Evolutionary conservation across 2,113 vertebrate species (phyloP).

Genomic region (Martes martes): DNA sequence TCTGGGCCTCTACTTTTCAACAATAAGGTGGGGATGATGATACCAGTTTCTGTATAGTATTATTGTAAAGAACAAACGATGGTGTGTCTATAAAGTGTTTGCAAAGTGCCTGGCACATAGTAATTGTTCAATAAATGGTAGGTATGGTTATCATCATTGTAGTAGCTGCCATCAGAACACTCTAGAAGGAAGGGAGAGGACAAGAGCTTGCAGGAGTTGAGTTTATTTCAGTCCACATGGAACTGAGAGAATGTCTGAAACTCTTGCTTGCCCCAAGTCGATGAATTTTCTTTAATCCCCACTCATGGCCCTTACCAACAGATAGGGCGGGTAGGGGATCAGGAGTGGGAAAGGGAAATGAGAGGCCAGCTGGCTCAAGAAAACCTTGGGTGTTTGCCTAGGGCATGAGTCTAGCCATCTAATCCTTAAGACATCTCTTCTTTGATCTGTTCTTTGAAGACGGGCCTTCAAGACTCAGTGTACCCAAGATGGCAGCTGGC

Average conservation of each 20-base stretch:
- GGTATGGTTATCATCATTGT: not conserved
- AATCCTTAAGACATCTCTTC: not conserved
- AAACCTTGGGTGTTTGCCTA: not conserved
- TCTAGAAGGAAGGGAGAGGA: not conserved
- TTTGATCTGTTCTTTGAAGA: conserved; percentile 77
- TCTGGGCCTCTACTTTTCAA: not conserved
- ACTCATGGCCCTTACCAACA: rapidly evolving
- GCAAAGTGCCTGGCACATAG: not conserved
- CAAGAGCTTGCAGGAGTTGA: not conserved
- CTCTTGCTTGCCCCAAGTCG: not conserved
- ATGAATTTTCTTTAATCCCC: not conserved
- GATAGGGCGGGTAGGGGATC: not conserved
- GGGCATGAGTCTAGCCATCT: rapidly evolving
- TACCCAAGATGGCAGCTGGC: conserved; percentile 95
- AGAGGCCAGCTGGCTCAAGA: not conserved
- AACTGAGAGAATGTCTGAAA: not conserved
- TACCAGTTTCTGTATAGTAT: not conserved
- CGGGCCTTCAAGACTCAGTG: conserved; percentile 96
- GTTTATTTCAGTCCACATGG: not conserved
- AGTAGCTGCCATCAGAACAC: not conserved
- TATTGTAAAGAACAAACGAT: not conserved
- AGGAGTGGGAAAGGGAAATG: not conserved
- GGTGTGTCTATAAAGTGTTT: not conserved
- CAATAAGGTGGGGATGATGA: not conserved
- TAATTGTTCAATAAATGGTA: not conserved